These are phyloP conservation scores for Drosophila paramelanica DNA, from an alignment of 2,888 invertebrate species.

Conservation along the genomic window DNA sequence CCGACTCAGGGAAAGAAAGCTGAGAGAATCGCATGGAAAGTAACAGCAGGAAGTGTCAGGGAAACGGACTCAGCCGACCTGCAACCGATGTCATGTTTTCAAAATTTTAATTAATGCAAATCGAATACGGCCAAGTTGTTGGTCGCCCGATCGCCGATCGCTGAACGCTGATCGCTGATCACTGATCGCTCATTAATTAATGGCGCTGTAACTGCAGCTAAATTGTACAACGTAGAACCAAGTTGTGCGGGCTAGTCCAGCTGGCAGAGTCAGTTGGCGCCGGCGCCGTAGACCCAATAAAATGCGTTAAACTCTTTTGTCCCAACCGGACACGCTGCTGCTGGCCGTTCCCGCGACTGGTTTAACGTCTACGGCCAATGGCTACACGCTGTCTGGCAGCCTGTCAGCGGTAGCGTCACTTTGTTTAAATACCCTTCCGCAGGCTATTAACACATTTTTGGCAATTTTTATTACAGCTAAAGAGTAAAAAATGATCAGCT, in stretches of 20 bases:
- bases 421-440: conserved; percentile 7
- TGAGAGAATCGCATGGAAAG: conserved; percentile 53
- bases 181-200: conserved; percentile 62
- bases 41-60: conserved; percentile 70
- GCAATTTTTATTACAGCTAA: not conserved
- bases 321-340: conserved; percentile 67
- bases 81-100: conserved; percentile 41
- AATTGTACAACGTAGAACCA: conserved; percentile 62
- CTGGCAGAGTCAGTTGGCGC: conserved; percentile 9
- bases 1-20: conserved; percentile 59
- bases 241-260: conserved; percentile 47
- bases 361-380: conserved; percentile 44
- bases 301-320: conserved; percentile 66
- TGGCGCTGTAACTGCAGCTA: conserved; percentile 65
- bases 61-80: conserved; percentile 52
- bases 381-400: conserved; percentile 46
- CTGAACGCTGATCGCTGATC: conserved; percentile 15
- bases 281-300: conserved; percentile 34
- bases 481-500: no score
- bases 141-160: conserved; percentile 24
- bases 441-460: not conserved
- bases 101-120: conserved; percentile 69
- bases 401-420: conserved; percentile 27
- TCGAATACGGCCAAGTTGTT: conserved; percentile 59
- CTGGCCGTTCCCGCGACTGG: conserved; percentile 50